phyloP scores from a whole-genome alignment of 2,888 invertebrate species.

The Agriotes lineatus region DNA sequence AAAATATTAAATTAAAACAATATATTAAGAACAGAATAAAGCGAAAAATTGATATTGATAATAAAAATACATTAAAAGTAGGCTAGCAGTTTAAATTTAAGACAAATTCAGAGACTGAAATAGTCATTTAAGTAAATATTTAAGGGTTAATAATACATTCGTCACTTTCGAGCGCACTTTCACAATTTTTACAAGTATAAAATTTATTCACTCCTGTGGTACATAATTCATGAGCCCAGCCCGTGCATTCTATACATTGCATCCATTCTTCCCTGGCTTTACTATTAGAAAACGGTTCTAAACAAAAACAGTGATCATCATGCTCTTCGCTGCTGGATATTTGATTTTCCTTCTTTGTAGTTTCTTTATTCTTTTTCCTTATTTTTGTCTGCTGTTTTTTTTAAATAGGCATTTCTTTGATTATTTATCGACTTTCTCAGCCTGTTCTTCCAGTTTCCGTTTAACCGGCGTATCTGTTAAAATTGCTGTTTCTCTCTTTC shows the following conservation, averaged over 20 bases:
- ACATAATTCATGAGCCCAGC: constrained; percentile 12
- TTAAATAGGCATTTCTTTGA: background rate
- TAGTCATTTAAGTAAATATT: no score
- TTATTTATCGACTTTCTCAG: no score
- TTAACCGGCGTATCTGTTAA: no score
- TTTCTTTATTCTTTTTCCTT: background rate
- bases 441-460: no score
- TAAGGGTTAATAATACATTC: no score
- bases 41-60: no score
- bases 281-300: constrained; percentile 2
- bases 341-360: background rate
- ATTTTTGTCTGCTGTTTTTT: background rate
- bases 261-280: constrained; percentile 9
- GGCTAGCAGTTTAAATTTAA: no score
- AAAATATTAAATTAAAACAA: no score
- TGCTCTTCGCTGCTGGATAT: background rate
- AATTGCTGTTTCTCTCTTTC: background rate
- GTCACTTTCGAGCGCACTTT: no score
- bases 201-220: background rate
- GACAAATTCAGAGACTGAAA: no score
- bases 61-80: no score
- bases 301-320: background rate
- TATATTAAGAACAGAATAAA: no score
- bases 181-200: constrained; percentile 14
- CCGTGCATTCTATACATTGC: constrained; percentile 5